Conservation (phyloP, 2,888 invertebrate genomes). For the Sthenelais limicola region DNA sequence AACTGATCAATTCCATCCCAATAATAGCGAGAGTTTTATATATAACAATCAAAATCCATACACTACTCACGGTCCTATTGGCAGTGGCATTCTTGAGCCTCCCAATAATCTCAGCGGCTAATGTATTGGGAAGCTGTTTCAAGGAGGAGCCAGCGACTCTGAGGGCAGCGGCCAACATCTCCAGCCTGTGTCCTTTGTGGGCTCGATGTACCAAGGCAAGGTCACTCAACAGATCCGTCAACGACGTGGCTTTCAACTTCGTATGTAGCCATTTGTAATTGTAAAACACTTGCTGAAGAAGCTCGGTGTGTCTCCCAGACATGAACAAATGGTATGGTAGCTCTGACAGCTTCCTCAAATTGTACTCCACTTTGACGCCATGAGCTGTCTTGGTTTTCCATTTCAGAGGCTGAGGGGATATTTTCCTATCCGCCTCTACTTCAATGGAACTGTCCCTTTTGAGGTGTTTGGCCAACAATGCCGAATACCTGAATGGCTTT, state of each 20-base stretch:
- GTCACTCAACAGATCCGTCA: conserved; percentile 94
- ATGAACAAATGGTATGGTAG: conserved; percentile 58
- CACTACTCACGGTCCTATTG: conserved; percentile 16
- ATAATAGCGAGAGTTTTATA: too few relatives aligned
- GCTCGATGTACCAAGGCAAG: conserved; percentile 73
- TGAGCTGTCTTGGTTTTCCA: conserved; percentile 39
- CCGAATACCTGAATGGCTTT: conserved; percentile 58
- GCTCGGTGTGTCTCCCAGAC: conserved; percentile 80
- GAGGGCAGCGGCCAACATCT: conserved; percentile 49
- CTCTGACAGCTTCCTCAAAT: conserved; percentile 61
- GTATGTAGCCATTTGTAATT: conserved; percentile 97
- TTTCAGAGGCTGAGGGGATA: conserved; percentile 58
- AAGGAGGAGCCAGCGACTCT: conserved; percentile 51
- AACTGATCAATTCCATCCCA: too few relatives aligned
- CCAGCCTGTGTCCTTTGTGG: conserved; percentile 34
- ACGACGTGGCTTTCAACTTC: conserved; percentile 91
- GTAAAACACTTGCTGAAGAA: conserved; percentile 92
- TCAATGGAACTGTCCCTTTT: conserved; percentile 44
- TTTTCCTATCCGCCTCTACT: conserved; percentile 56
- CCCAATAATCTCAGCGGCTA: conserved; percentile 92
- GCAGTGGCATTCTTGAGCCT: conserved; percentile 75
- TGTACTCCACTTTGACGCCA: conserved; percentile 50
- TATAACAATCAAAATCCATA: too few relatives aligned
- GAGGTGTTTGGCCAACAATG: conserved; percentile 49
- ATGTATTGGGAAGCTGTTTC: conserved; percentile 56